Base-by-base conservation (phyloP, 2,888 invertebrate species). In the Graphium colonna region DNA sequence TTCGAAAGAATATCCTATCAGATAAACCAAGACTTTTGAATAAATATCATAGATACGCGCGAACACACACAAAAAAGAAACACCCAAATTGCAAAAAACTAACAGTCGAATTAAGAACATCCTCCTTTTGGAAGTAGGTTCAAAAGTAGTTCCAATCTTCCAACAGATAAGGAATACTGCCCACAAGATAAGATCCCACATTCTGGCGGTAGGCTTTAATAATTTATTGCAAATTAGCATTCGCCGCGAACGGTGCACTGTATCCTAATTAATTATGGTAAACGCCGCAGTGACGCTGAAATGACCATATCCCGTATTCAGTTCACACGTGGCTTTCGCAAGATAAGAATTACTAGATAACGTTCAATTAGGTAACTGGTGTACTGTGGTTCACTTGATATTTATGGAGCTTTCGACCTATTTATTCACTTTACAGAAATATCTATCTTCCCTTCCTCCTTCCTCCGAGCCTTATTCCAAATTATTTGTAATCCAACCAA, bases 211-310 rank as follows among this genome's bases (percentile, higher is more conserved):
- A 7, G 33, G 36, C 16, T 16, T 47, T 36, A 33, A 2, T 36
- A 48, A 52, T 52, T 36, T 47, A 52, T 47, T 47, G 16, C 17
- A 8, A 42, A 52, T 52, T 48, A 48, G 36, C 52, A 52, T 48
- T 8, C 13, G 17, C 13, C 18, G 38, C 40, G 26, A 42, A 52
- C 47, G 12, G 21, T 21, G 47, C 41, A 40, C 33, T 38, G 18
- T 51, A 21, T 28, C 21, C 26, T 48, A 52, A 52, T 52, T 52
- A 47, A 43, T 52, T 52, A 52, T 47, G 43, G 47, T 52, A 48
- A 38, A 48, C 21, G 26, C 36, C 31, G 2, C 36, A 8, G 26
- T 31, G 17, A 21, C 10, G 8, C 21, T 42, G 40, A 28, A 18
- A 26, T 7, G 7, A 10, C 8, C 1, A 33, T 31, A 18, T 17